Base-by-base conservation (phyloP, 2,113 vertebrate species). In the Raja brachyura region DNA sequence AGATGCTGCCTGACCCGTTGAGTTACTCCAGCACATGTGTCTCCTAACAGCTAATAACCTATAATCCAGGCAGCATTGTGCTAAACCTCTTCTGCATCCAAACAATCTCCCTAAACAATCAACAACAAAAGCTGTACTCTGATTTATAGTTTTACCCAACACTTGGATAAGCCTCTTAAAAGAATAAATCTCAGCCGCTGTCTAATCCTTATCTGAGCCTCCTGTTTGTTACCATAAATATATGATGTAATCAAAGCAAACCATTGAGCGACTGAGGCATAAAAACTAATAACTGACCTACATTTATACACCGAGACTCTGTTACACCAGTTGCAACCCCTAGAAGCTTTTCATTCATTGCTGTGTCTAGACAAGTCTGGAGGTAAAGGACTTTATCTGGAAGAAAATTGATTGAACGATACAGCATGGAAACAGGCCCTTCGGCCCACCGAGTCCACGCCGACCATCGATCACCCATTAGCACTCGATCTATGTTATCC, bases 201-300 rank as follows among this genome's bases (percentile, higher is more conserved):
- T 90, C 31, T 90, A 20, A 90, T 90, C 88, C n/a, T 92, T 92
- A 25, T 20, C 39, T 54, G 5, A 92, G 33, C 90, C 90, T 39
- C 11, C 10, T 39, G 11, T 92, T 92, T 92, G 70, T 22, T 48
- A 48, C 9, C 73, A 48, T 48, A 39, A 92, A 6, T 54, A 73
- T 66, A 73, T 74, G 68, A 16, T 73, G 39, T 70, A 28, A 73
- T 39, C 33, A 92, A 92, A 92, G 59, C 61, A 88, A 92, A 74
- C 20, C 90, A 48, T 73, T 48, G 90, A 74, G 25, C 16, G 70
- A 10, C 22, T 33, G 8, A 74, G 68, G 54, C 68, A 39, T 28
- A 39, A 31, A 28, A 20, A 33, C 63, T 18, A 22, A 48, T 33
- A 92, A 14, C 33, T 92, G 68, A 92, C 68, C 68, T 92, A 92